A percentile compares a stretch with the other conserved stretches of the same genome.
Evolutionary conservation across 1,140 invertebrate species (phyloP).

Genomic region (Aphidius gifuensis): DNA sequence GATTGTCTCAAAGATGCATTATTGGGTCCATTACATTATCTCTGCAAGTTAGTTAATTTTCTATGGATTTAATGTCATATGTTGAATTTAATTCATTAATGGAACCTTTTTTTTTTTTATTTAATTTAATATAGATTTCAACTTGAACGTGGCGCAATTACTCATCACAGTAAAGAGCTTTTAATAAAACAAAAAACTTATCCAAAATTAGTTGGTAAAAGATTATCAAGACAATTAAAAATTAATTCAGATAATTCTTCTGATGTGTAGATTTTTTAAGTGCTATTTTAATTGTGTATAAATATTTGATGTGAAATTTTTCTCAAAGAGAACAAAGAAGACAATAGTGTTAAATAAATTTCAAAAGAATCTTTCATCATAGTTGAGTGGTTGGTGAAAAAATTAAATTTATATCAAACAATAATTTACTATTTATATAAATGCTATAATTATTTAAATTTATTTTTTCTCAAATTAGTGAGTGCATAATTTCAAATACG

Average conservation of each 20-base stretch:
- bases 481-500: no score
- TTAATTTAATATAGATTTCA: constrained; percentile 58
- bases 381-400: no score
- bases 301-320: no score
- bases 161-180: constrained; percentile 90
- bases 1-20: constrained; percentile 65
- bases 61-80: background rate
- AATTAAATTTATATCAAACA: no score
- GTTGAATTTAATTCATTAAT: background rate
- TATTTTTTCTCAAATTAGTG: no score
- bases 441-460: no score
- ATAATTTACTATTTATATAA: no score
- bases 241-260: constrained; percentile 39
- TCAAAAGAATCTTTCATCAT: no score
- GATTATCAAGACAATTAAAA: constrained; percentile 61
- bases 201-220: constrained; percentile 77
- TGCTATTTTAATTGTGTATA: no score
- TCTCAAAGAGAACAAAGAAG: no score
- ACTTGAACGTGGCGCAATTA: constrained; percentile 84
- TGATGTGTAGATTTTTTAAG: no score
- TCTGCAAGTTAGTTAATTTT: constrained; percentile 65
- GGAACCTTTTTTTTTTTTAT: constrained; percentile 24
- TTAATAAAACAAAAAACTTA: constrained; percentile 81
- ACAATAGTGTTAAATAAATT: no score
- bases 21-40: constrained; percentile 72